These are phyloP conservation scores for Molanna angustata DNA, from an alignment of 2,888 invertebrate genomes.

Conservation along the genomic window DNA sequence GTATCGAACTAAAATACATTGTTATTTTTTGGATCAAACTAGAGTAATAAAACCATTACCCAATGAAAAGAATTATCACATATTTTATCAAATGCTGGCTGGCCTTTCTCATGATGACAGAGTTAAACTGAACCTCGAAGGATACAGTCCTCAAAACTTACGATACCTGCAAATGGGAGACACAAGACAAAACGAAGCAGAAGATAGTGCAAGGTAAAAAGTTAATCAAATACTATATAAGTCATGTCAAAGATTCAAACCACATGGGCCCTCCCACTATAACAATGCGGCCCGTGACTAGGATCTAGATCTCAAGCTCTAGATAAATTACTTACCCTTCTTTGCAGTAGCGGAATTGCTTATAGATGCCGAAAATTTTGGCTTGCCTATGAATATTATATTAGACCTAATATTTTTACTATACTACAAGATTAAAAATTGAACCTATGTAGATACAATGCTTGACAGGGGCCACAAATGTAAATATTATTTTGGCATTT, in stretches of 20 bases:
- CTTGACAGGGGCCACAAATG: no score
- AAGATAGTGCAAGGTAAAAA: constrained; percentile 59
- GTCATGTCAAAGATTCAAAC: no score
- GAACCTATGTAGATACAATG: no score
- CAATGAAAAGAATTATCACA: constrained; percentile 93
- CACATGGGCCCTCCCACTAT: no score
- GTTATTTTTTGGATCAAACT: constrained; percentile 92
- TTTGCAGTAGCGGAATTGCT: no score
- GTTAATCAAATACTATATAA: no score
- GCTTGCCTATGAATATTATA: neutral
- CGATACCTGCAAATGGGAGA: constrained; percentile 78
- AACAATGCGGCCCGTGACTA: no score
- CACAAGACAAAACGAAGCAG: constrained; percentile 66
- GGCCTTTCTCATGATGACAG: constrained; percentile 84
- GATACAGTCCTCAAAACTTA: constrained; percentile 77
- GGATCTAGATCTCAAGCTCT: no score
- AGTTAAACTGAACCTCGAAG: constrained; percentile 82
- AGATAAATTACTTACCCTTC: no score
- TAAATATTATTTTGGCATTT: no score
- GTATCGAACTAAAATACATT: constrained; percentile 93
- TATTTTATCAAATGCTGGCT: constrained; percentile 94
- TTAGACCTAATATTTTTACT: neutral
- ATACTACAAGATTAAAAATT: no score
- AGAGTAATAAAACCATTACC: constrained; percentile 82
- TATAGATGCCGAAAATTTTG: no score